Percentiles rank a stretch among this genome's conserved stretches.
phyloP scores from a whole-genome alignment of 2,113 vertebrate genomes.

The Helogale parvula region DNA sequence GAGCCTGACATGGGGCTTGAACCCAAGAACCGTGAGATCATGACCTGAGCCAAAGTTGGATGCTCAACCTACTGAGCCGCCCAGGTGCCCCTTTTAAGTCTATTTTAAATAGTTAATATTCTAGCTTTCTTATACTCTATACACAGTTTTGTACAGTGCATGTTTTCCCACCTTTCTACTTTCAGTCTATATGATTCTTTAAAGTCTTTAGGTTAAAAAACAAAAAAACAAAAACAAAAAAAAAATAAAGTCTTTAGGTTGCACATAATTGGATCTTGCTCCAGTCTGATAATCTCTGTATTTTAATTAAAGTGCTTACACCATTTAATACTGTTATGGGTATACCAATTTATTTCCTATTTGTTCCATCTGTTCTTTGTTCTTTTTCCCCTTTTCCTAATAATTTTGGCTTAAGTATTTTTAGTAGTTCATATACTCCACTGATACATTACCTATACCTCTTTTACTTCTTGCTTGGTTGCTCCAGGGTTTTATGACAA shows the following conservation, averaged over 20 bases:
- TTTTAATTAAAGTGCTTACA: not conserved
- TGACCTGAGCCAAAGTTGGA: too few relatives aligned
- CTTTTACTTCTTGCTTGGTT: not conserved
- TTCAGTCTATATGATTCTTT: not conserved
- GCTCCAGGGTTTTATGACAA: not conserved
- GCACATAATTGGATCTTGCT: not conserved
- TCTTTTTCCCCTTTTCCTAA: not conserved
- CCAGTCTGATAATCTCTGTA: not conserved
- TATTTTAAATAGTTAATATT: not conserved
- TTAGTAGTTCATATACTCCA: not conserved
- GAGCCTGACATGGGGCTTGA: too few relatives aligned
- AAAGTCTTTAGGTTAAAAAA: not conserved
- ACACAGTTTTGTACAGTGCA: not conserved
- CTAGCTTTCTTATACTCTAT: not conserved
- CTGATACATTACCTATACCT: not conserved
- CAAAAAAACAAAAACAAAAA: too few relatives aligned
- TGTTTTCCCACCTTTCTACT: not conserved
- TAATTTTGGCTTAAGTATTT: not conserved
- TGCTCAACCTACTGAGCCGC: too few relatives aligned
- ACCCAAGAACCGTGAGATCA: too few relatives aligned
- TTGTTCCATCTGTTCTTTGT: not conserved
- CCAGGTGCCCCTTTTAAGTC: not conserved
- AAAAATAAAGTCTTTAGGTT: not conserved
- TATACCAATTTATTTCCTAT: not conserved
- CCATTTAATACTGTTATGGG: not conserved